phyloP scores from a whole-genome alignment of 2,113 vertebrate species.

The Azemiops feae region DNA sequence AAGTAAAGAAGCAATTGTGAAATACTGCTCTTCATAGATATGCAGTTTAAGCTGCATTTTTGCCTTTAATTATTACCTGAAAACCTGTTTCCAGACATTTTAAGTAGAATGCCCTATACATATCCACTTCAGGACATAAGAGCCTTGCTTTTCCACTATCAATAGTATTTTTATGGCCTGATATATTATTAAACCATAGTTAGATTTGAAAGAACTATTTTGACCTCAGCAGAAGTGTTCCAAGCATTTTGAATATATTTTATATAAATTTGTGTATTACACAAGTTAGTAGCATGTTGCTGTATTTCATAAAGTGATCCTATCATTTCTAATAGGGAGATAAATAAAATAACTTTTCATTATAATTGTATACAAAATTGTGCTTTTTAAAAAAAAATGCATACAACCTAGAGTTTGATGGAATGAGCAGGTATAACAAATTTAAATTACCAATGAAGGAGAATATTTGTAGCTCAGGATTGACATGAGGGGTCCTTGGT shows the following conservation, averaged over 20 bases:
- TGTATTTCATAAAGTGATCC: neutral
- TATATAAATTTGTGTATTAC: neutral
- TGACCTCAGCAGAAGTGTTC: neutral
- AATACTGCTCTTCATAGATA: neutral
- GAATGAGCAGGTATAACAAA: neutral
- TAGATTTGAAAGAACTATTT: neutral
- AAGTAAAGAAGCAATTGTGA: neutral
- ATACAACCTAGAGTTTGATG: neutral
- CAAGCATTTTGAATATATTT: neutral
- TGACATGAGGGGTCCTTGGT: too few species aligned
- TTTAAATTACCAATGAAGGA: neutral
- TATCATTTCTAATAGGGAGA: neutral
- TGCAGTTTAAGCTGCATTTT: neutral
- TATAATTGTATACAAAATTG: neutral
- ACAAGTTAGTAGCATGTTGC: neutral
- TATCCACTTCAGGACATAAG: too few species aligned
- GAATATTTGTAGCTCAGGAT: too few species aligned
- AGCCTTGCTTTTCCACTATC: neutral
- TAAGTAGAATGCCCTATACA: neutral
- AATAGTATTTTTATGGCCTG: neutral
- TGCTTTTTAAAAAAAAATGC: neutral
- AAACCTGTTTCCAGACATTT: neutral
- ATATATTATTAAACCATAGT: neutral
- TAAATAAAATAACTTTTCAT: neutral
- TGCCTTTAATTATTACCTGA: neutral